A percentile compares a stretch with the other conserved stretches of the same genome.
phyloP scores from a whole-genome alignment of 2,888 invertebrate genomes.

The Phyllotreta striolata region DNA sequence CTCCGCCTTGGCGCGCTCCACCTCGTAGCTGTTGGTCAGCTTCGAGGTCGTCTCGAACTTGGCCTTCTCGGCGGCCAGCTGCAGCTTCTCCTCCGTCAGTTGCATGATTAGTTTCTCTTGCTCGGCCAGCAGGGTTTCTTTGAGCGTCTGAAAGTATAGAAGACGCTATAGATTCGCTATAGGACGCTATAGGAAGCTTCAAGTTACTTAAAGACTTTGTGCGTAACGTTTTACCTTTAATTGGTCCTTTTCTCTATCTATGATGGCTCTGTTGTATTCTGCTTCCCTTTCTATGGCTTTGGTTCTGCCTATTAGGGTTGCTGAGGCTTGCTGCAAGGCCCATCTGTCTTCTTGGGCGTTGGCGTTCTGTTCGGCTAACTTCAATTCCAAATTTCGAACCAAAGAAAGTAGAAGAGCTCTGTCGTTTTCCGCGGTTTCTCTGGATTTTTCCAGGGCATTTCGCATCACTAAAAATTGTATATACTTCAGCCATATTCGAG shows the following conservation, averaged over 20 bases:
- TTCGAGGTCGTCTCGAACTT: constrained; percentile 56
- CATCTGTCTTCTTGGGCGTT: constrained; percentile 57
- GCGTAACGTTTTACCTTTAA: constrained; percentile 61
- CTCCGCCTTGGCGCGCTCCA: constrained; percentile 56
- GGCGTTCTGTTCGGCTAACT: constrained; percentile 67
- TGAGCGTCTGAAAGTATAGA: constrained; percentile 62
- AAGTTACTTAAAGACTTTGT: background rate
- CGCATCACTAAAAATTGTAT: constrained; percentile 63
- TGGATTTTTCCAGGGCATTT: constrained; percentile 65
- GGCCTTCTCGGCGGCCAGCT: constrained; percentile 58
- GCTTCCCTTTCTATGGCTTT: constrained; percentile 70
- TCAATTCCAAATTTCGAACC: constrained; percentile 66
- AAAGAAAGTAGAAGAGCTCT: constrained; percentile 65
- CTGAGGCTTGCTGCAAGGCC: constrained; percentile 67
- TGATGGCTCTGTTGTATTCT: constrained; percentile 65
- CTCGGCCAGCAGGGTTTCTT: constrained; percentile 67
- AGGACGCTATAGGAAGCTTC: constrained; percentile 2
- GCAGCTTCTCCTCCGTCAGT: constrained; percentile 67
- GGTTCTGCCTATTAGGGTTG: constrained; percentile 68
- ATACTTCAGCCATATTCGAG: too few relatives aligned
- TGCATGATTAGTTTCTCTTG: constrained; percentile 67
- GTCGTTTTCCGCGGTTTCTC: constrained; percentile 66
- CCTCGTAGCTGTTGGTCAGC: constrained; percentile 55
- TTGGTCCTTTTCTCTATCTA: constrained; percentile 69
- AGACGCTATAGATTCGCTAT: background rate